Conservation (phyloP, 2,797 vertebrate genomes). For the Gila robusta region DNA sequence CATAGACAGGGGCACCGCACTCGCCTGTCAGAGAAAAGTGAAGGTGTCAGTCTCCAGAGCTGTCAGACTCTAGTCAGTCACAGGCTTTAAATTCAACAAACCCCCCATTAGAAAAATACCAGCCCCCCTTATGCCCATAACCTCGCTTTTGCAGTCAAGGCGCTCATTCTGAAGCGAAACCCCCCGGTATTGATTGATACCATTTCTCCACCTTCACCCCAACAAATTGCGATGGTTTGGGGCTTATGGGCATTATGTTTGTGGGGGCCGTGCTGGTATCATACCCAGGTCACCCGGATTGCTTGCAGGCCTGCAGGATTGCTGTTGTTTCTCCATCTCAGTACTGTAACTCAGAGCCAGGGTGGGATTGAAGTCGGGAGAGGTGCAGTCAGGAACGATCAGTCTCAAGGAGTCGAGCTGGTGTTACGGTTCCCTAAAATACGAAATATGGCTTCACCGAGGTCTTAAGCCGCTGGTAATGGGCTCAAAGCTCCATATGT, state of each 20-base stretch:
- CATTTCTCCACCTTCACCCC: conserved; percentile 73
- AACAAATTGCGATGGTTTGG: conserved; percentile 81
- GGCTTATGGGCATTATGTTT: conserved; percentile 79
- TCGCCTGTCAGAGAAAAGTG: conserved; percentile 56
- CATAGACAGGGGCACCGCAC: conserved; percentile 28
- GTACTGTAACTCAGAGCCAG: conserved; percentile 67
- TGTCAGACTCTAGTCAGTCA: conserved; percentile 79
- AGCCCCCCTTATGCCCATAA: conserved; percentile 57
- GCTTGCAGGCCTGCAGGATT: conserved; percentile 56
- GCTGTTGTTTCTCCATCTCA: conserved; percentile 66
- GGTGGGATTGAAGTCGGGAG: conserved; percentile 51
- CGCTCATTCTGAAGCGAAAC: conserved; percentile 68
- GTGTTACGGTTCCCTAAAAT: conserved; percentile 5
- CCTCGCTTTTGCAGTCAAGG: conserved; percentile 41
- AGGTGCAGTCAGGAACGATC: conserved; percentile 71
- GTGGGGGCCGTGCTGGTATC: conserved; percentile 72
- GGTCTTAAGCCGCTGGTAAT: conserved; percentile 10
- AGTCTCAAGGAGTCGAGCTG: conserved; percentile 60
- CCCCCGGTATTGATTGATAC: conserved; percentile 77
- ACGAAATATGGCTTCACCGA: not conserved
- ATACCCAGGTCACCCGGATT: conserved; percentile 54
- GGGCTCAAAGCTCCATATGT: not conserved
- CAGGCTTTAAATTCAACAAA: conserved; percentile 77
- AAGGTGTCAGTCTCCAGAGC: conserved; percentile 78
- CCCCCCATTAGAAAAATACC: conserved; percentile 78